Conservation (phyloP, 2,797 vertebrate species). For the Tinamus major region DNA sequence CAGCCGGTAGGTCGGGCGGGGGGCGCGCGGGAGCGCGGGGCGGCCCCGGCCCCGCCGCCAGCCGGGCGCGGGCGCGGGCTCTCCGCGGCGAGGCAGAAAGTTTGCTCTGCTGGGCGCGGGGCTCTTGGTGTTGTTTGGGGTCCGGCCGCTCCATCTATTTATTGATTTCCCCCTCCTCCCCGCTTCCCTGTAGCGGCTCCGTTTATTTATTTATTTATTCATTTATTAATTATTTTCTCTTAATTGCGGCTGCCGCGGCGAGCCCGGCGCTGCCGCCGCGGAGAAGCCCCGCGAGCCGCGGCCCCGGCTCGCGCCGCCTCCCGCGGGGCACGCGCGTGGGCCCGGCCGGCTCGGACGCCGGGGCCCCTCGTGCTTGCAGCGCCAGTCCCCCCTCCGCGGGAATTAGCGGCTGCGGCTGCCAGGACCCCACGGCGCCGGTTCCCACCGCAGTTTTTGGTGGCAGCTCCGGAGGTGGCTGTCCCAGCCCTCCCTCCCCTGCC, state of each 20-base stretch:
- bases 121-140: not conserved
- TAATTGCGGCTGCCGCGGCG: constrained; percentile 14
- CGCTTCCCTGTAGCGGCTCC: not conserved
- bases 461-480: constrained; percentile 5
- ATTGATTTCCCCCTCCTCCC: not conserved
- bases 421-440: not conserved
- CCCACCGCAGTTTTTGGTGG: not conserved
- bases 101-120: constrained; percentile 28
- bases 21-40: not conserved
- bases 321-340: not conserved
- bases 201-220: not conserved
- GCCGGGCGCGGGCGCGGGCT: not conserved
- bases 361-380: not conserved
- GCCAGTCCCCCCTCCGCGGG: not conserved
- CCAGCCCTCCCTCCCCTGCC: not conserved
- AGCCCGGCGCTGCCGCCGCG: not conserved
- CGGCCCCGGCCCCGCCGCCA: not conserved
- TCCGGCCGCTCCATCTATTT: not conserved
- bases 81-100: constrained; percentile 45
- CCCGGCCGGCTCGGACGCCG: not conserved
- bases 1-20: constrained; percentile 44
- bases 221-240: not conserved
- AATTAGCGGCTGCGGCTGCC: not conserved
- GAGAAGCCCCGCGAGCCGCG: not conserved
- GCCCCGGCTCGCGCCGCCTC: not conserved